Percentiles rank a stretch among this genome's conserved stretches.
phyloP scores from a whole-genome alignment of 2,113 vertebrate genomes.

The Paramisgurnus dabryanus region DNA sequence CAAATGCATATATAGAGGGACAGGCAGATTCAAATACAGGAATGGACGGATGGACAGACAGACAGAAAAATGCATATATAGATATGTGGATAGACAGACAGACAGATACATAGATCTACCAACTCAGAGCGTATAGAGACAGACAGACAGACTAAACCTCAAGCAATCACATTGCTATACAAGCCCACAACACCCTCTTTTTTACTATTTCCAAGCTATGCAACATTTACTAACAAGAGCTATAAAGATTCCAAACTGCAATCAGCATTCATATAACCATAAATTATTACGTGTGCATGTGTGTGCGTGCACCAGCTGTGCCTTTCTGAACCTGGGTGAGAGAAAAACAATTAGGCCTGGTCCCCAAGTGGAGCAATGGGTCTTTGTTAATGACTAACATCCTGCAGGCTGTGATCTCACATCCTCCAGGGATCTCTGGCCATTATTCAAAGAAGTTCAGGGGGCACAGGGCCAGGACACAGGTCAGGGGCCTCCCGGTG shows the following conservation, averaged over 20 bases:
- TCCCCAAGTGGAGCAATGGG: conserved; percentile 8
- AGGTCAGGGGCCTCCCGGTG: conserved; percentile 33
- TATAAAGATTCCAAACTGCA: conserved; percentile 30
- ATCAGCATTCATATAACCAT: conserved; percentile 37
- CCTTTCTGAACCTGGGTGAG: conserved; percentile 32
- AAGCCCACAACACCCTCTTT: not conserved
- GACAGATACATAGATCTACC: too few relatives aligned
- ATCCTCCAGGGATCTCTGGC: conserved; percentile 33
- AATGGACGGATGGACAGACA: too few relatives aligned
- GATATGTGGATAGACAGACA: too few relatives aligned
- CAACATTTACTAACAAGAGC: not conserved
- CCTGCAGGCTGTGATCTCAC: conserved; percentile 48
- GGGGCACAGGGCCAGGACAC: conserved; percentile 25
- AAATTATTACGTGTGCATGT: conserved; percentile 25
- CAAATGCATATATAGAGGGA: too few relatives aligned
- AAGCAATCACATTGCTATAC: not conserved
- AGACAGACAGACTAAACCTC: too few relatives aligned
- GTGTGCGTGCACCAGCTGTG: conserved; percentile 42
- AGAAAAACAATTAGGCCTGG: conserved; percentile 42
- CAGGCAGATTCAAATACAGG: too few relatives aligned
- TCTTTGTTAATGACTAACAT: conserved; percentile 48
- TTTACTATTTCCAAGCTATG: not conserved
- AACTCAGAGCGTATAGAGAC: too few relatives aligned
- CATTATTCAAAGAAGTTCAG: conserved; percentile 38
- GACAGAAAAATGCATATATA: too few relatives aligned